Percentiles rank a stretch among this genome's conserved stretches.
phyloP scores from a whole-genome alignment of 1,140 invertebrate species.

The Drosophila aff. region DNA sequence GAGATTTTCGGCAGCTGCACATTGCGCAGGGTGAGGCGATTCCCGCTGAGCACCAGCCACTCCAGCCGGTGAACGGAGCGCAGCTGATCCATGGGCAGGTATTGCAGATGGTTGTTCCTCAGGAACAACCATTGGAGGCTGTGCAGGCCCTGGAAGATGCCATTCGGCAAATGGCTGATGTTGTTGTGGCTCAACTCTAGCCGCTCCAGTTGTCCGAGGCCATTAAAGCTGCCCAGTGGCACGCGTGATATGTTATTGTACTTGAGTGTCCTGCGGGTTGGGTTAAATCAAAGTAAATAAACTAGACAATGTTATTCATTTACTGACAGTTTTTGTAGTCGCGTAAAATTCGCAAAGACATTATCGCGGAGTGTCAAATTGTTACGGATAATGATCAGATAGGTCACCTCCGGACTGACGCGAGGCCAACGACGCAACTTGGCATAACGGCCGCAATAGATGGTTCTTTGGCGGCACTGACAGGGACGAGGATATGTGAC shows the following conservation, averaged over 20 bases:
- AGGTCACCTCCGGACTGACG: conserved; percentile 71
- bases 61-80: conserved; percentile 84
- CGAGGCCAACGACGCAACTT: conserved; percentile 62
- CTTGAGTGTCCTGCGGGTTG: conserved; percentile 61
- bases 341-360: conserved; percentile 59
- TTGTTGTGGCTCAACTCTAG: conserved; percentile 85
- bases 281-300: background rate
- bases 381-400: conserved; percentile 70
- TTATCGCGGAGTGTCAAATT: conserved; percentile 67
- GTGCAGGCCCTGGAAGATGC: conserved; percentile 84
- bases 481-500: conserved; percentile 76
- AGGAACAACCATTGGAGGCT: conserved; percentile 85
- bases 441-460: conserved; percentile 68
- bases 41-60: conserved; percentile 86
- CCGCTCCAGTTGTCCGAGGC: conserved; percentile 61
- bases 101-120: conserved; percentile 81
- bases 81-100: conserved; percentile 84
- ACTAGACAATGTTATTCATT: background rate
- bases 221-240: conserved; percentile 66
- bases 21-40: conserved; percentile 85
- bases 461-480: conserved; percentile 57
- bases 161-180: conserved; percentile 80
- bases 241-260: conserved; percentile 82
- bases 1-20: conserved; percentile 85
- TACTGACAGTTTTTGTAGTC: conserved; percentile 67